phyloP scores from a whole-genome alignment of 1,140 invertebrate genomes.

The Calosoma granatense region DNA sequence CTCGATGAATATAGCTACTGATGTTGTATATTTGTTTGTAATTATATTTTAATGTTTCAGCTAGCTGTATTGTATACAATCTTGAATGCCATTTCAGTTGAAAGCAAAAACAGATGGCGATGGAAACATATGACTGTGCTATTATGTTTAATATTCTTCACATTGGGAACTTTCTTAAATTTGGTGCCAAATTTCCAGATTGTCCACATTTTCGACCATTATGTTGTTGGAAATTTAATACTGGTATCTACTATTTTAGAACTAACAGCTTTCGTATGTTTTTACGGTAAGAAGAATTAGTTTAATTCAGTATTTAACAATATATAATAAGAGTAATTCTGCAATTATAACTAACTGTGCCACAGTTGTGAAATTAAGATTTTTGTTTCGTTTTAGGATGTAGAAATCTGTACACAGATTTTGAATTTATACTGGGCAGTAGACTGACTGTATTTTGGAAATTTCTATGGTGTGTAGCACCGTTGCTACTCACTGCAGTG shows the following conservation, averaged over 20 bases:
- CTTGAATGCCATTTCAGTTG: conserved; percentile 34
- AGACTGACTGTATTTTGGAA: conserved; percentile 37
- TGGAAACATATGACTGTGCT: conserved; percentile 34
- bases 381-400: conserved; percentile 30
- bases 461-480: conserved; percentile 37
- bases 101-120: conserved; percentile 32
- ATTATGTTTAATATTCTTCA: conserved; percentile 28
- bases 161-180: conserved; percentile 24
- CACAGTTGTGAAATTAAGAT: conserved; percentile 3
- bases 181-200: conserved; percentile 29
- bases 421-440: conserved; percentile 42
- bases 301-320: background rate
- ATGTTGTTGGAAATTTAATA: conserved; percentile 40
- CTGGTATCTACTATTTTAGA: conserved; percentile 36
- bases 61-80: conserved; percentile 38
- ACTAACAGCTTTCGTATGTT: conserved; percentile 37
- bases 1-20: conserved; percentile 10
- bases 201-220: conserved; percentile 39
- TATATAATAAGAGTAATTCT: too few species aligned
- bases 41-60: conserved; percentile 30
- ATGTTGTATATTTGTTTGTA: conserved; percentile 8
- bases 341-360: conserved; percentile 5
- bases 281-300: conserved; percentile 38
- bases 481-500: conserved; percentile 33
- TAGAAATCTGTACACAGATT: conserved; percentile 38